phyloP scores from a whole-genome alignment of 2,113 vertebrate genomes.

The Apaloderma vittatum region DNA sequence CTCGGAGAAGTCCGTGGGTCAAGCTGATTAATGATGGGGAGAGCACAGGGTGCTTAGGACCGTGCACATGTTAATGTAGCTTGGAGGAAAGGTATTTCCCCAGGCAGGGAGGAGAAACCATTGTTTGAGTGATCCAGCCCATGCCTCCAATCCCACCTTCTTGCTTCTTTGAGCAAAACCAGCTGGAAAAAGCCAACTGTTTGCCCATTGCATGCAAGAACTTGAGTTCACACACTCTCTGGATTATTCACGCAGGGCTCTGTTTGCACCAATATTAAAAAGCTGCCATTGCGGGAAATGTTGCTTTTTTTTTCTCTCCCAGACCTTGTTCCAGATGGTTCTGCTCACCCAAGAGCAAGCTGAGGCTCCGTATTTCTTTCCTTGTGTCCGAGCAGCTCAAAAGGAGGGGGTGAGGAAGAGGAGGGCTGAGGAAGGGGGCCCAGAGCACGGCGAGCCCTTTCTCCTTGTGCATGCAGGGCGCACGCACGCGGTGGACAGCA shows the following conservation, averaged over 20 bases:
- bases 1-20: neutral
- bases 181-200: neutral
- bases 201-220: neutral
- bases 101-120: neutral
- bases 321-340: neutral
- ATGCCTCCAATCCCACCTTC: neutral
- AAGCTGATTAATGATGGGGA: neutral
- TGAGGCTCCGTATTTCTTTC: neutral
- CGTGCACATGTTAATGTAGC: rapidly evolving
- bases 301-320: neutral
- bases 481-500: neutral
- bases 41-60: neutral
- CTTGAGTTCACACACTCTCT: neutral
- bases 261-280: neutral
- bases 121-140: neutral
- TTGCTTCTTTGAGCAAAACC: neutral
- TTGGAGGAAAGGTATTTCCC: neutral
- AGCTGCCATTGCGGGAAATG: neutral
- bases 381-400: neutral
- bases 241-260: neutral
- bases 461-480: neutral
- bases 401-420: neutral
- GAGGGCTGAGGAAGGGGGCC: neutral
- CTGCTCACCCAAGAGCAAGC: neutral
- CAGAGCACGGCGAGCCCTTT: neutral